Percentiles rank a stretch among this genome's conserved stretches.
These are phyloP conservation scores for Raja brachyura DNA, from an alignment of 2,113 vertebrate species.

Conservation along the genomic window DNA sequence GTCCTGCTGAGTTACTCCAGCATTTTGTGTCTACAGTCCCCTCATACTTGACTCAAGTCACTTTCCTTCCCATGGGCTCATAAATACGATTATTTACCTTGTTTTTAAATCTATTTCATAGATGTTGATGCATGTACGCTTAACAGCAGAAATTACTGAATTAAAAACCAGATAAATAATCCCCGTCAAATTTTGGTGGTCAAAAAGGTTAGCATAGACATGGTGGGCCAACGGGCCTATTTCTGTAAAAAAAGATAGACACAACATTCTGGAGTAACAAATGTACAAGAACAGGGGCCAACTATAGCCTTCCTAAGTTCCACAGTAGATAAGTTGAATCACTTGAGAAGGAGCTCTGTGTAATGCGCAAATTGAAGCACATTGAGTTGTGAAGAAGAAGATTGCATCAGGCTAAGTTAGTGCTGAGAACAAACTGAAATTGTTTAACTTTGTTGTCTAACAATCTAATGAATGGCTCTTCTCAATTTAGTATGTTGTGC, in stretches of 20 bases:
- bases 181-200: no score
- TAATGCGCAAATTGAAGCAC: neutral
- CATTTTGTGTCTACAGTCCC: neutral
- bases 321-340: neutral
- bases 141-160: neutral
- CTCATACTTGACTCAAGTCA: neutral
- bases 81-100: neutral
- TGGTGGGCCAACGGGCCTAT: no score
- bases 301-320: no score
- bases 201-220: no score
- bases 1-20: no score
- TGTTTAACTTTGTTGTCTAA: neutral
- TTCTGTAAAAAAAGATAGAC: no score
- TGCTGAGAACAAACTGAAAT: neutral
- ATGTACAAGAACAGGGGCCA: neutral
- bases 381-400: constrained; percentile 3
- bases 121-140: neutral
- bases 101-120: neutral
- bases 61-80: neutral
- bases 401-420: neutral
- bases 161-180: neutral
- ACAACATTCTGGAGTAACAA: no score
- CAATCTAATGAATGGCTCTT: neutral
- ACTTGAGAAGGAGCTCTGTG: neutral
- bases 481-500: neutral